Base-by-base conservation (phyloP, 2,113 vertebrate genomes). In the Halcyon malimbica region DNA sequence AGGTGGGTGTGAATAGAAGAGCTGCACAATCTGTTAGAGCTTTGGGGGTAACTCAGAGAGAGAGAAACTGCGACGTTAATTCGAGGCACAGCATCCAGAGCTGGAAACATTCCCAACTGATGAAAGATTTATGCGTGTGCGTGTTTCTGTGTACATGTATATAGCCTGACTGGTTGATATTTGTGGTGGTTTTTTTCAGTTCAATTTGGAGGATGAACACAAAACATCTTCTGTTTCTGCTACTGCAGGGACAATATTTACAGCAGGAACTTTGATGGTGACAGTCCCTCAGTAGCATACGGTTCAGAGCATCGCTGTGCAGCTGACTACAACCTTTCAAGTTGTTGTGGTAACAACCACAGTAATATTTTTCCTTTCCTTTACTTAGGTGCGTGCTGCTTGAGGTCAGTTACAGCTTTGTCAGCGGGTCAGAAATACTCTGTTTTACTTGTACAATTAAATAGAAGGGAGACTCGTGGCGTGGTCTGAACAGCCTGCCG, bases 231-330 rank as follows among this genome's bases (percentile, higher is more conserved):
- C 84, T 90, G n/a, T 92, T 88, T 94, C 51, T 92, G 60, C 48
- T 81, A 6, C 51, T 86, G 76, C 56, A 86, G 64, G 78, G 85
- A 37, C 64, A 71, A 41, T 71, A 89, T 94, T 96, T 96, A 87
- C 68, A 67, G 62, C 48, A 67, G 60, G 64, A 96, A 68, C 51
- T 73, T 71, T 57, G 33, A n/a, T 71, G 29, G 46, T 78, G 62
- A 39, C 39, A 75, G 42, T 64, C 23, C n/a, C 56, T 92, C 42
- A 13, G n/a, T 46, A 80, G 56, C 25, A n/a, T 5, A 18, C 0
- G 2, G 74, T 94, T 96, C 54, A 35, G 54, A 77, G 39, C 53
- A 35, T 81, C 85, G 56, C 88, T 86, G 79, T 86, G 68, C 54
- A 74, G 37, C 77, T 74, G 85, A 60, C 35, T 75, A 37, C 0